Evolutionary conservation across 2,888 invertebrate genomes (phyloP), one percentile per base, ranked within the genome.

Genomic region (Bombyx huttoni): DNA sequence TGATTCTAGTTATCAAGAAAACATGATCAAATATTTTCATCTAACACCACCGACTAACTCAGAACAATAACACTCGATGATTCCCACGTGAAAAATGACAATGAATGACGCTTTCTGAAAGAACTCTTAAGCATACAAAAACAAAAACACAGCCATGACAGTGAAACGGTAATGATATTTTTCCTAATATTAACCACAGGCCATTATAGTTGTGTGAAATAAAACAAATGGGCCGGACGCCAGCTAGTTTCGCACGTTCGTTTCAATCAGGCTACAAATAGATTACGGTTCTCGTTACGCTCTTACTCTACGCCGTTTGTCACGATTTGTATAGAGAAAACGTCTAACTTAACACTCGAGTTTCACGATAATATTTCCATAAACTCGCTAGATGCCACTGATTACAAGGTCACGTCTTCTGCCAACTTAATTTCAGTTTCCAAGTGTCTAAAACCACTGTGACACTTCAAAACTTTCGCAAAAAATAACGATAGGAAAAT

Each of bases 181-280:
- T 62, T 63, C 53, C 55, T 59, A 54, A 51, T 55, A 56, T 63
- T 60, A 59, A 62, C 59, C 57, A 56, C 59, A 60, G 60, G 54
- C 56, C 60, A 61, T 55, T 65, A 60, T 61, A 54, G 58, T 58
- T 50, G 52, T 62, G 62, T 64, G 64, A 64, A 72, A 70, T 65
- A 69, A 70, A 68, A 70, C 67, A 67, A 70, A 69, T 71, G 68
- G 73, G 69, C 65, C 60, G 56, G 55, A 63, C 62, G 73, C 70
- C 67, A 67, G 58, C 53, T 62, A 58, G 67, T 70, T 73, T 73
- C 69, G 70, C 75, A 71, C 73, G 74, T 64, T 61, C 60, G 55
- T 62, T 60, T 62, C 57, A 57, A 60, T 64, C 57, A 10, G 35
- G 49, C 67, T 65, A 66, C 70, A 70, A 72, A 75, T 73, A 67